phyloP scores from a whole-genome alignment of 1,140 invertebrate genomes.

The Frieseomelitta varia region DNA sequence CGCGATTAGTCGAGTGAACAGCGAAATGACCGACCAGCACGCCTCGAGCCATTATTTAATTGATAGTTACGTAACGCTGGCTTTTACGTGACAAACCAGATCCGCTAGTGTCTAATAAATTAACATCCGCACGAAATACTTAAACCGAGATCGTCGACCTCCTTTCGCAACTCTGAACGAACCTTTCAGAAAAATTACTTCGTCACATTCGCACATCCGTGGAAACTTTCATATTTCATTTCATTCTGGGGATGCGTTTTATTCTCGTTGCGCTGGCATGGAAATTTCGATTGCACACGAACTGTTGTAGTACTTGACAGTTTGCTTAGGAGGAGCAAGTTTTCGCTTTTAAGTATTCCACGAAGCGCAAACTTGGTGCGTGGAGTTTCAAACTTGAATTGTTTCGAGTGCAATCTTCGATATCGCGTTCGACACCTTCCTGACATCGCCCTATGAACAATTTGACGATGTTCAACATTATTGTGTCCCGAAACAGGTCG shows the following conservation, averaged over 20 bases:
- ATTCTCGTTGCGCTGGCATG: no score
- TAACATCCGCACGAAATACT: constrained; percentile 36
- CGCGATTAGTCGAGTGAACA: constrained; percentile 56
- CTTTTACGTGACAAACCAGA: constrained; percentile 46
- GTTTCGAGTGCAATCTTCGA: neutral
- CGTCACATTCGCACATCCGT: neutral
- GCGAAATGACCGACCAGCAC: constrained; percentile 48
- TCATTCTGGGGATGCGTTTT: no score
- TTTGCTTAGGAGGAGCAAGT: neutral
- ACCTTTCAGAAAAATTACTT: neutral
- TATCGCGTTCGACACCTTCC: neutral
- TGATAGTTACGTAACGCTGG: constrained; percentile 60
- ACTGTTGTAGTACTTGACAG: neutral
- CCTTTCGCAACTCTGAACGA: constrained; percentile 3
- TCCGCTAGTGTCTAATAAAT: constrained; percentile 49
- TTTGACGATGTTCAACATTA: neutral
- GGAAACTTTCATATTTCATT: neutral
- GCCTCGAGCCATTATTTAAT: constrained; percentile 61
- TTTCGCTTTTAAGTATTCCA: constrained; percentile 1
- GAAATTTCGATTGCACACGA: no score
- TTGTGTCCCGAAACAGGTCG: no score
- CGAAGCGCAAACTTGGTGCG: neutral
- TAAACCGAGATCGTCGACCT: constrained; percentile 43
- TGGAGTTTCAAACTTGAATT: neutral
- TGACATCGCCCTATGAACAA: neutral